Evolutionary conservation across 2,797 vertebrate species (phyloP).

Genomic region (Enteromius thamalakanensis): DNA sequence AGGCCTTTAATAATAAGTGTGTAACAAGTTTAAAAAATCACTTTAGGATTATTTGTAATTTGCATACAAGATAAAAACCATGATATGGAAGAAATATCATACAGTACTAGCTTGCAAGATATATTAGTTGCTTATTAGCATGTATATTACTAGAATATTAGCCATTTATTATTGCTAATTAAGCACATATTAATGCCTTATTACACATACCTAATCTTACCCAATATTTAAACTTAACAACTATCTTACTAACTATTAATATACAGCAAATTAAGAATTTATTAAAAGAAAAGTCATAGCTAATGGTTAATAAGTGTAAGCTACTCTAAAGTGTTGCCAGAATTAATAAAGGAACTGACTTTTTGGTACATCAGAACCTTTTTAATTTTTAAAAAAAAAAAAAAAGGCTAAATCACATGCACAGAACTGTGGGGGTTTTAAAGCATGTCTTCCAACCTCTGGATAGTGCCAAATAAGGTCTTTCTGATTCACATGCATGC

Average conservation of each 20-base stretch:
- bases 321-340: no score
- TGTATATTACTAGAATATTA: no score
- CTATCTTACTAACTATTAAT: no score
- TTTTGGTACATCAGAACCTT: neutral
- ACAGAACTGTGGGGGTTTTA: neutral
- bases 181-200: no score
- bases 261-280: no score
- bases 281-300: no score
- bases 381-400: neutral
- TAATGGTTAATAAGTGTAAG: no score
- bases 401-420: neutral
- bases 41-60: neutral
- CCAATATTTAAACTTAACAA: no score
- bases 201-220: no score
- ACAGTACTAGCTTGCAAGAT: neutral
- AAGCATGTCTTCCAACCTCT: neutral
- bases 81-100: neutral
- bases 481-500: neutral
- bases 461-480: neutral
- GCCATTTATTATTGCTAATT: no score
- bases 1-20: no score
- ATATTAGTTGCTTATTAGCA: neutral
- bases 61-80: neutral
- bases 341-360: neutral
- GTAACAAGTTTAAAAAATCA: no score